Conservation (phyloP, 2,888 invertebrate species). For the Boloria selene region DNA sequence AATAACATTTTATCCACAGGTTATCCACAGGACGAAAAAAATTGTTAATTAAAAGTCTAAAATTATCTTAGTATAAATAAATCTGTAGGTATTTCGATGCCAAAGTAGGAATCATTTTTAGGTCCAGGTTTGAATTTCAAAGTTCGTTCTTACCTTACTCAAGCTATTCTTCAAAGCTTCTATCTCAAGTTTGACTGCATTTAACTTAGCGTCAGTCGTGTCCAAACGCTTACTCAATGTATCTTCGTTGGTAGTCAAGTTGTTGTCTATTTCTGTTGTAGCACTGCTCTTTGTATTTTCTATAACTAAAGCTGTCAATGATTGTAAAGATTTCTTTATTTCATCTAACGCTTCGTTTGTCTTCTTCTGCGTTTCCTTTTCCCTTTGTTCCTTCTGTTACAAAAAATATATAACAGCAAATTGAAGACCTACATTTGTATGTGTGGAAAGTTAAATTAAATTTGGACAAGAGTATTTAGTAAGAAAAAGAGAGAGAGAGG, state of each 20-base stretch:
- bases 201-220: slow-evolving; percentile 66
- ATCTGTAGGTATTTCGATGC: no score
- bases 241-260: slow-evolving; percentile 56
- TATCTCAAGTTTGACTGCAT: slow-evolving; percentile 64
- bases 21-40: no score
- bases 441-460: no score
- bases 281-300: slow-evolving; percentile 45
- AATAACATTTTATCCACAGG: no score
- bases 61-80: no score
- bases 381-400: slow-evolving; percentile 84
- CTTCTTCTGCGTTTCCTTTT: slow-evolving; percentile 84
- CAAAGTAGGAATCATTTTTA: background rate
- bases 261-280: slow-evolving; percentile 54
- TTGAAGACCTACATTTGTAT: no score
- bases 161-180: slow-evolving; percentile 61
- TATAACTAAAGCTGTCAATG: slow-evolving; percentile 51
- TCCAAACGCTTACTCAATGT: slow-evolving; percentile 59
- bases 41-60: no score
- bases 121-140: background rate
- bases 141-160: slow-evolving; percentile 54
- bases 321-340: slow-evolving; percentile 63
- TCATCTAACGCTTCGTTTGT: slow-evolving; percentile 81
- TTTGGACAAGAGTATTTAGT: background rate
- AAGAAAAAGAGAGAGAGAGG: no score
- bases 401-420: slow-evolving; percentile 10